Conservation (phyloP, 2,797 vertebrate genomes). For the Aplochiton taeniatus region DNA sequence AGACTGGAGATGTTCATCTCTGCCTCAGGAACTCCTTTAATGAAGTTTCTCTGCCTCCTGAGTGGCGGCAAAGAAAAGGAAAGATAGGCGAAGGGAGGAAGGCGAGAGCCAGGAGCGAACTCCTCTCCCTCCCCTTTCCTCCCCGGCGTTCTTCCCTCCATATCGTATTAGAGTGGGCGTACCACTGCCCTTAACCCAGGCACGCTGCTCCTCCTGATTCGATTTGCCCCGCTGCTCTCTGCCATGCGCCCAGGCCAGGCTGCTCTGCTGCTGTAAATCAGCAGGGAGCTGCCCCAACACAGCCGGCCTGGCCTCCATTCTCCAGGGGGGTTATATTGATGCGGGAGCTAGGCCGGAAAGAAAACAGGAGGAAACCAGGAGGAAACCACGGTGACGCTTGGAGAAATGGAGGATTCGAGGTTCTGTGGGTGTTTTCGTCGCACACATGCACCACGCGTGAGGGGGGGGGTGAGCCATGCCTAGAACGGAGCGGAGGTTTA, state of each 20-base stretch:
- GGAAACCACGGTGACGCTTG: no score
- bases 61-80: conserved; percentile 54
- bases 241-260: conserved; percentile 30
- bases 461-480: not conserved
- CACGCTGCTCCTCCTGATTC: conserved; percentile 59
- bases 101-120: not conserved
- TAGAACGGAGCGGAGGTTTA: conserved; percentile 3
- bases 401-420: no score
- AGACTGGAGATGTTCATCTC: conserved; percentile 68
- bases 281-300: no score
- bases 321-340: no score
- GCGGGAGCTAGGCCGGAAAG: no score
- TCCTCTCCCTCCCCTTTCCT: not conserved
- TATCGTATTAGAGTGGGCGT: conserved; percentile 60
- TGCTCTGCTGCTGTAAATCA: conserved; percentile 50
- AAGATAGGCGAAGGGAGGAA: not conserved
- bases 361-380: no score
- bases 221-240: conserved; percentile 47
- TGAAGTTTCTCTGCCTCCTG: conserved; percentile 52
- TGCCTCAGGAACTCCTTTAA: conserved; percentile 59
- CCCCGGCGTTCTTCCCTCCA: conserved; percentile 22
- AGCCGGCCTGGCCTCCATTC: no score
- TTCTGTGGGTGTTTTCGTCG: no score
- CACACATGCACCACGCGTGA: no score
- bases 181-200: conserved; percentile 55